Percentiles rank a stretch among this genome's conserved stretches.
These are phyloP conservation scores for Kryphioiulus occultus DNA, from an alignment of 2,888 invertebrate species.

Conservation along the genomic window DNA sequence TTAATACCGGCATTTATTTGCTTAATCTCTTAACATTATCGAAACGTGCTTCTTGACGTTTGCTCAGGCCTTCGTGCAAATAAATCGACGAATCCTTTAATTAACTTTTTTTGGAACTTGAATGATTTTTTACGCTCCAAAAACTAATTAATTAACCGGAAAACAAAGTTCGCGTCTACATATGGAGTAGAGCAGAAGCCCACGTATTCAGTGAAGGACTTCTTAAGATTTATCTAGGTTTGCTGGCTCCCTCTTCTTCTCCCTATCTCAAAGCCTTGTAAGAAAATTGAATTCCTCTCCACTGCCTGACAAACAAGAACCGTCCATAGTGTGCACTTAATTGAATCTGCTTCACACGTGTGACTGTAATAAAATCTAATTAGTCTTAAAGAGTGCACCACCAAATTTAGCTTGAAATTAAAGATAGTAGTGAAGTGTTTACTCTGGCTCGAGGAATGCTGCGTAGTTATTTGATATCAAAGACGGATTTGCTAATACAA, in stretches of 20 bases:
- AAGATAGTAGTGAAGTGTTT: neutral
- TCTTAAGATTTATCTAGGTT: neutral
- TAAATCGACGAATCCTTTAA: constrained; percentile 30
- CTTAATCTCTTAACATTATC: constrained; percentile 15
- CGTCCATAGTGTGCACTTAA: neutral
- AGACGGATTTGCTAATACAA: too few species aligned
- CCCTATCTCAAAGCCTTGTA: neutral
- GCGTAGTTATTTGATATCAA: too few species aligned
- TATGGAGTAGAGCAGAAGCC: neutral
- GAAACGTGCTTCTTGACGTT: constrained; percentile 20
- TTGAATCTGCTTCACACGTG: constrained; percentile 7
- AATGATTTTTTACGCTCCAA: constrained; percentile 14
- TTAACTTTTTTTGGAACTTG: constrained; percentile 14
- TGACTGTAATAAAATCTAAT: constrained; percentile 30
- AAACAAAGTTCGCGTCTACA: neutral
- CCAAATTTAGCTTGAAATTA: neutral
- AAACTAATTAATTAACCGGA: constrained; percentile 25
- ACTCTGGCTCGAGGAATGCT: neutral
- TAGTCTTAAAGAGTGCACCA: neutral
- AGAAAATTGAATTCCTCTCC: constrained; percentile 19
- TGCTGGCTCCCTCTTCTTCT: neutral
- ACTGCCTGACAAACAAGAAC: neutral
- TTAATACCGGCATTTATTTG: neutral
- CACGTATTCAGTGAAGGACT: neutral
- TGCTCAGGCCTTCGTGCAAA: neutral